Evolutionary conservation across 2,113 vertebrate species (phyloP).

Genomic region (Corapipo altera): DNA sequence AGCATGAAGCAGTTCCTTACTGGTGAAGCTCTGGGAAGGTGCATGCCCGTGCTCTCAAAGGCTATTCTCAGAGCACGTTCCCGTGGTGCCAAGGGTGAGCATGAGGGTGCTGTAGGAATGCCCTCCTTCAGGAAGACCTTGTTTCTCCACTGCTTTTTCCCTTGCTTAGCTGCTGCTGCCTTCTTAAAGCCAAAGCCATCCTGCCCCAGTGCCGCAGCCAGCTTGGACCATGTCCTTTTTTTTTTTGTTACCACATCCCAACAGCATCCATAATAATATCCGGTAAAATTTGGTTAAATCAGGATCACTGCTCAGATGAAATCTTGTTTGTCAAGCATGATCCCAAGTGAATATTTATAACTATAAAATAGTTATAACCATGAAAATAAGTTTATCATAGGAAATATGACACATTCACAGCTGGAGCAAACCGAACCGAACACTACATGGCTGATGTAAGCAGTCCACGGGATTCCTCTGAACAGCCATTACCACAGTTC

Average conservation of each 20-base stretch:
- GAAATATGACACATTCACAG: not conserved
- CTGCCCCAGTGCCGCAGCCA: not conserved
- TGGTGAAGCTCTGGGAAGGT: rapidly evolving
- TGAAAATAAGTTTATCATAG: not conserved
- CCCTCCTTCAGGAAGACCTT: not conserved
- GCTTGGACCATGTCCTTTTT: not conserved
- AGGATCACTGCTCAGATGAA: not conserved
- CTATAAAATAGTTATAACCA: not conserved
- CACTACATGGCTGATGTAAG: rapidly evolving
- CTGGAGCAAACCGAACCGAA: not conserved
- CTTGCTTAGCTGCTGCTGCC: not conserved
- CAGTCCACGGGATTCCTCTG: not conserved
- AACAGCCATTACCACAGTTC: not conserved
- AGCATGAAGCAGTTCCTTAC: not conserved
- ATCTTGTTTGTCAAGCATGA: not conserved
- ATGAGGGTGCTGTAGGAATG: rapidly evolving
- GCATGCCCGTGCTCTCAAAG: rapidly evolving
- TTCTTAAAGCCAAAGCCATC: not conserved
- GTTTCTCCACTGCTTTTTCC: not conserved
- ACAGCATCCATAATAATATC: rapidly evolving
- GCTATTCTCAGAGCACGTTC: not conserved
- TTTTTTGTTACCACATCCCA: not conserved
- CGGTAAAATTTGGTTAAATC: not conserved
- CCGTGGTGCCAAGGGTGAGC: rapidly evolving
- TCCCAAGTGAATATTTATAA: not conserved